Base-by-base conservation (phyloP, 2,797 vertebrate species). In the Harpagifer antarcticus region DNA sequence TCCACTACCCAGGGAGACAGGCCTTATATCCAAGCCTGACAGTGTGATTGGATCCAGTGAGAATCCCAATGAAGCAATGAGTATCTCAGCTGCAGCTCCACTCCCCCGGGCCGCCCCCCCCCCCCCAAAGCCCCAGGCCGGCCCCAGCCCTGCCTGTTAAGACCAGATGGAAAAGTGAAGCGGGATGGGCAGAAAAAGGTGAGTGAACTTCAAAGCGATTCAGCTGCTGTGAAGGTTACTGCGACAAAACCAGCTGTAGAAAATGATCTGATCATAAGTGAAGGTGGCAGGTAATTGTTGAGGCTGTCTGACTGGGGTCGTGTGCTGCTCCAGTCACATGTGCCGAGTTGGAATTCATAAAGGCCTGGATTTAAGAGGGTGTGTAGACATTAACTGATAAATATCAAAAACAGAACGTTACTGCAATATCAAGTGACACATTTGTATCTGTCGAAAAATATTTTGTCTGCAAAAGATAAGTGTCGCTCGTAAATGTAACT, bases 21-120 rank as follows among this genome's bases (percentile, higher is more conserved):
- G 61, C 77, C 76, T 85, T 62, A 76, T 44, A 42, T 78, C 82
- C 72, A 57, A 80, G 84, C 83, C 77, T 84, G 79, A 88, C 86
- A 68, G 83, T 72, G 78, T 89, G 86, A 91, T 83, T 88, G 87
- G 76, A 90, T 89, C 83, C 86, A 86, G 74, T 16, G 78, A 89
- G 86, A 90, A 91, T 94, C 80, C 81, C 86, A 86, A 88, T 89
- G 83, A 93, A 90, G 84, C 88, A 82, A 79, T 80, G 62, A 91
- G 88, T 45, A 67, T 84, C 84, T 81, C 78, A 67, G 88, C 53
- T 1, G 79, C 82, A 67, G 74, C 69, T 50, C 56, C 2, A 1
- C 49, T 72, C 81, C 79, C 74, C 3, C 1, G 7, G 49, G 57
- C 75, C n/a, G n/a, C 47, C 68, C 56, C 55, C 27, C 27, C 3